Evolutionary conservation across 2,113 vertebrate species (phyloP), one percentile per base, ranked within the genome.

Genomic region (Siphamia tubifer): DNA sequence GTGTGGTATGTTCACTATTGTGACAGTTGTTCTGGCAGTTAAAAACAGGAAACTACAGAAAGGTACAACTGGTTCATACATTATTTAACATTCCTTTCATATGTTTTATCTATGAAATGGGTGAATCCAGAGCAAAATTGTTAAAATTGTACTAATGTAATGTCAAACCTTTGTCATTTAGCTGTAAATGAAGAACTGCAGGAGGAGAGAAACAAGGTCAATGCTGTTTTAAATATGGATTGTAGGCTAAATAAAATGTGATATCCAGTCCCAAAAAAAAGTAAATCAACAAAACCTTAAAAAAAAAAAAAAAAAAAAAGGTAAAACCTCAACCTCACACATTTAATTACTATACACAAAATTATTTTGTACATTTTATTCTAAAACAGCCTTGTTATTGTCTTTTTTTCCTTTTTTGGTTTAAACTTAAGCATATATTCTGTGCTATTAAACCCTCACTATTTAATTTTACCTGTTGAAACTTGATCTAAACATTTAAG

Each of bases 11-110:
- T 49, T 71, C 25, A 32, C 27, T 27, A 11, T 54, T 20, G 40
- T 40, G 0, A 4, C 55, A 0, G 0, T 4, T 34, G 4, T 63
- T 39, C 49, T 63, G 15, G 49, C 6, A 20, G 32, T 63, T 40
- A 55, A 54, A 21, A 54, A 62, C 57, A 27, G 68, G 57, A 63
- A 30, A 25, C 51, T 32, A 0, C 42, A 62, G 11, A 45, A 7
- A 53, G 65, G 73, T 76, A 56, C 27, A 15, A 12, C 2, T 31
- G 31, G 6, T 28, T 0, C 16, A 13, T 4, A 25, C 2, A 24
- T n/a, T 40, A 25, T 0, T 21, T 3, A 3, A 34, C 0, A 17
- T 43, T 0, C 5, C n/a, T 11, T 31, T n/a, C 39, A 58, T 6
- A 15, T 19, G 12, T n/a, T n/a, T n/a, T n/a, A n/a, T n/a, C n/a